Base-by-base conservation (phyloP, 2,888 invertebrate genomes). In the Luperina nickerlii region DNA sequence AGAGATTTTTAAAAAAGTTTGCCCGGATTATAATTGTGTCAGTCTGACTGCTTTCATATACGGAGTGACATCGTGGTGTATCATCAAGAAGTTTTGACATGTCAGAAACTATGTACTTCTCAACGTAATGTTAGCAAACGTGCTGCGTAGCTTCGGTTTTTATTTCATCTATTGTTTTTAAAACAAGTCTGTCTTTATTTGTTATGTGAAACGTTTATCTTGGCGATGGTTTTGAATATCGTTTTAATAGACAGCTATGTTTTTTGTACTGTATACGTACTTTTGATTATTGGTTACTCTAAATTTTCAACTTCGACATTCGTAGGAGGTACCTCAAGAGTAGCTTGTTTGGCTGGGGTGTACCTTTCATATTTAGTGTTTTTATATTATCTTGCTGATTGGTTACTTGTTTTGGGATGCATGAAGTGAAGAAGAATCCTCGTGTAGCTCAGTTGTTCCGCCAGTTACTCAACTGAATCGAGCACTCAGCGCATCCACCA, bases 81-180 rank as follows among this genome's bases (percentile, higher is more conserved):
- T 62, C 0, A 24, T 68, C 20, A 75, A 78, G 13, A 68, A 76
- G 60, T 78, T 62, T 32, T 18, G 48, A 2, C n/a, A 60, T 57
- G 32, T 60, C 32, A 60, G 77, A 57, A 78, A 75, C 38, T 67
- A 78, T 45, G 68, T 79, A n/a, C 54, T 69, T 32, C 6, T 78
- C 20, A 78, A 69, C 32, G 11, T 51, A 11, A 78, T 76, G 48
- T 2, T 78, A 2, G 8, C 13, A 3, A 32, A 38, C 42, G n/a
- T 24, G 24, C 15, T 67, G 1, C 62, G 27, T 2, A 27, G 0
- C 0, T 57, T 24, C 24, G 8, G 57, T 62, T 6, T 62, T 2
- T 15, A 0, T 62, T 62, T 62, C 7, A 38, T 1, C 7, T 2
- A n/a, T 13, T 42, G 42, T 42, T 42, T 42, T 9, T 42, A 42